Evolutionary conservation across 1,140 invertebrate species (phyloP).

Genomic region (Brachionus plicatilis): DNA sequence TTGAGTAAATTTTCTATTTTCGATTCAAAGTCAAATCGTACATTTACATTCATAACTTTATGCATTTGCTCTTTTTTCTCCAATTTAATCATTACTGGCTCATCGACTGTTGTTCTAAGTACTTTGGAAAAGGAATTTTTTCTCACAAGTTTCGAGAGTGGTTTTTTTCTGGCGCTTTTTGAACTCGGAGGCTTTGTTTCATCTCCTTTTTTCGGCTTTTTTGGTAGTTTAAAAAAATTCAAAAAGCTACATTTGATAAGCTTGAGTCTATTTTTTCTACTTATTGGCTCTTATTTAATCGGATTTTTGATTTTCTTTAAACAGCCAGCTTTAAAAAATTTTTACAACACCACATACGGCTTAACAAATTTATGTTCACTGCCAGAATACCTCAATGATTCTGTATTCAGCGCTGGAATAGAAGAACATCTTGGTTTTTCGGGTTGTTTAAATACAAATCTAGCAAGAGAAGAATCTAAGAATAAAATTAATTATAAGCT

Average conservation of each 20-base stretch:
- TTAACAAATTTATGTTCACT: background rate
- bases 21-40: background rate
- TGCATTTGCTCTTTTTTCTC: background rate
- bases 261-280: background rate
- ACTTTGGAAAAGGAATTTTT: slow-evolving; percentile 1
- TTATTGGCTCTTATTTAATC: background rate
- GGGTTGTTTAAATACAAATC: background rate
- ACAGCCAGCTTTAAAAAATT: background rate
- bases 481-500: background rate
- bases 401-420: background rate
- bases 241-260: background rate
- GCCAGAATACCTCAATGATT: background rate
- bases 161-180: background rate
- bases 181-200: background rate
- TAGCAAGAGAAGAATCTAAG: background rate
- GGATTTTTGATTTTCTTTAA: background rate
- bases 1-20: background rate
- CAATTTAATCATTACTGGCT: slow-evolving; percentile 12
- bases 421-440: background rate
- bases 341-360: background rate
- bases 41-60: background rate
- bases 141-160: background rate
- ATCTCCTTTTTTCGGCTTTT: slow-evolving; percentile 8
- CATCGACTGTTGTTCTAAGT: background rate
- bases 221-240: background rate